phyloP scores from a whole-genome alignment of 1,140 invertebrate genomes.

The Matsumurasca onukii region DNA sequence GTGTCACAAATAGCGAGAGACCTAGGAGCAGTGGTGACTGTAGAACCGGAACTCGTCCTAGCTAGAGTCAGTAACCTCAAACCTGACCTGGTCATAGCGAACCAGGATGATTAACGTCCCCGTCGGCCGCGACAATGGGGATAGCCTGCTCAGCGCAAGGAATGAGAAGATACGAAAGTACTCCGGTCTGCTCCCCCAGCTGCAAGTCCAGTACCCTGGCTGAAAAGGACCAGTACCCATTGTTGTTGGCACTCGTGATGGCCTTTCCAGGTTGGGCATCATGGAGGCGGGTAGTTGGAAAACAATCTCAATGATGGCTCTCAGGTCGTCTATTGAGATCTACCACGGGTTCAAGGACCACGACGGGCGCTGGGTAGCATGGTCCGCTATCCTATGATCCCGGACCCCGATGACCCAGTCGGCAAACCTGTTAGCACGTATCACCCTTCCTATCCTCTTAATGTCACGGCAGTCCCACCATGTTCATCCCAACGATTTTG shows the following conservation, averaged over 20 bases:
- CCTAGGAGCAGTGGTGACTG: background rate
- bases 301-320: background rate
- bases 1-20: background rate
- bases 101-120: constrained; percentile 10
- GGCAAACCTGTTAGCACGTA: background rate
- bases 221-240: background rate
- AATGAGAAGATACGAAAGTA: constrained; percentile 22
- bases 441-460: background rate
- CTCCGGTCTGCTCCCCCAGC: background rate
- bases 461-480: too few relatives aligned
- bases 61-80: background rate
- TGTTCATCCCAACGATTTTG: too few relatives aligned
- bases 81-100: background rate
- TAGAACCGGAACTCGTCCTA: background rate
- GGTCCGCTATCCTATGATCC: background rate
- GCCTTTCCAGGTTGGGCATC: background rate
- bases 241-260: background rate
- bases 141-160: background rate
- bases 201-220: background rate
- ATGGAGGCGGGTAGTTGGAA: background rate
- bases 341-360: background rate
- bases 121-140: constrained; percentile 16
- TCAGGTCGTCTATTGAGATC: background rate
- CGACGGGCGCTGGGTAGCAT: background rate
- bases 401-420: background rate